Conservation (phyloP, 1,140 invertebrate genomes). For the Drosophila micromelanica region DNA sequence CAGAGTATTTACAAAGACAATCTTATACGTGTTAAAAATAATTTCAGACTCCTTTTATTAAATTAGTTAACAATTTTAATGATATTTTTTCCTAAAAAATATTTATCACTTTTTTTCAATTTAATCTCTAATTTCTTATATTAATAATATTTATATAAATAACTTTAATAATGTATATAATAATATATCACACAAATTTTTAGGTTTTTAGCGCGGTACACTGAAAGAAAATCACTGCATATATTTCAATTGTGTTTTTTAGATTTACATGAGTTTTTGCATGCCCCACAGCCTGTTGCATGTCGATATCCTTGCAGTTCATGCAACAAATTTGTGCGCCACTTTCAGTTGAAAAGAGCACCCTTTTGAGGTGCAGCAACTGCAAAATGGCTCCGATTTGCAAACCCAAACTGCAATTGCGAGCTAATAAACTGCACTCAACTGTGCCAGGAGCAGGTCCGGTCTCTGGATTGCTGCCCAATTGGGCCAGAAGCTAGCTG, state of each 20-base stretch:
- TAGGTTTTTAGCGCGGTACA: too few relatives aligned
- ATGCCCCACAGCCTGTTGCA: too few relatives aligned
- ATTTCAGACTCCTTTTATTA: neutral
- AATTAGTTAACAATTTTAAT: too few relatives aligned
- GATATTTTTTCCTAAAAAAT: too few relatives aligned
- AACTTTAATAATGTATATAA: too few relatives aligned
- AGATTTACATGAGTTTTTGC: neutral
- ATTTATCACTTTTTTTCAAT: too few relatives aligned
- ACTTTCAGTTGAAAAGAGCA: neutral
- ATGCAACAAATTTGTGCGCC: conserved; percentile 4
- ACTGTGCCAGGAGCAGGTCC: neutral
- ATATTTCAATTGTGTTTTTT: neutral
- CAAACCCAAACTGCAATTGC: conserved; percentile 7
- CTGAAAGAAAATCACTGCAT: neutral
- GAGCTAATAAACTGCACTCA: conserved; percentile 19
- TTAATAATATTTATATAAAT: too few relatives aligned
- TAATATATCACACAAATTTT: too few relatives aligned
- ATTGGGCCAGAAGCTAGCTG: conserved; percentile 17
- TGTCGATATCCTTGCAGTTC: too few relatives aligned
- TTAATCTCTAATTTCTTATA: too few relatives aligned
- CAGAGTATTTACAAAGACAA: neutral
- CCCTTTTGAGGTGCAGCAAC: neutral
- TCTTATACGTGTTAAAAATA: accelerated
- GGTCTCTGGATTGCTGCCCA: neutral
- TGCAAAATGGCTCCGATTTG: neutral